Conservation (phyloP, 2,113 vertebrate species). For the Oreochromis tanganicae region DNA sequence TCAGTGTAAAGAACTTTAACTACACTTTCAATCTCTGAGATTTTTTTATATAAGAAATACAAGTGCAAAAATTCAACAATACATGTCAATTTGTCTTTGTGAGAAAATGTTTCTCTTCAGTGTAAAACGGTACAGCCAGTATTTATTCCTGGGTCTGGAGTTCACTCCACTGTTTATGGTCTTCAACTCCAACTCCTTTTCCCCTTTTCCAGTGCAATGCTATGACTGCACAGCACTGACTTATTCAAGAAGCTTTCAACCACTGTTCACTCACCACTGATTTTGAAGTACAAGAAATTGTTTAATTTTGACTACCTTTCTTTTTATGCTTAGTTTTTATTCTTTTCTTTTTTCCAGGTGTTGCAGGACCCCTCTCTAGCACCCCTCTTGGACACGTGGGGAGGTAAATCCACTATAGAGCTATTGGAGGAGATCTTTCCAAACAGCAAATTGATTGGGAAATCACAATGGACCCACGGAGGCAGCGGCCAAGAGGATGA, state of each 20-base stretch:
- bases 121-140: background rate
- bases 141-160: background rate
- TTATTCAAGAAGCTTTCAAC: background rate
- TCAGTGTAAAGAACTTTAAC: background rate
- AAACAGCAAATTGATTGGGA: conserved; percentile 16
- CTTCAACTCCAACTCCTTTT: background rate
- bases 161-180: background rate
- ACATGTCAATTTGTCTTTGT: background rate
- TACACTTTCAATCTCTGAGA: background rate
- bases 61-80: background rate
- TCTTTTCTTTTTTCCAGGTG: conserved; percentile 36
- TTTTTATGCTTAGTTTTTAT: too few relatives aligned
- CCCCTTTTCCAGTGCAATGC: background rate
- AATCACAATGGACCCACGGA: conserved; percentile 51
- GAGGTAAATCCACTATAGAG: conserved; percentile 84
- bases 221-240: background rate
- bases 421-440: conserved; percentile 91
- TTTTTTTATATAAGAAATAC: background rate
- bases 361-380: conserved; percentile 82
- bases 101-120: background rate
- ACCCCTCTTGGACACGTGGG: conserved; percentile 83
- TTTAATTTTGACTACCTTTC: background rate
- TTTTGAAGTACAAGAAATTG: background rate
- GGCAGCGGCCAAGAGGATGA: conserved; percentile 53
- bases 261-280: background rate